These are phyloP conservation scores for Drosophila melanosoma DNA, from an alignment of 2,888 invertebrate species.

Conservation along the genomic window DNA sequence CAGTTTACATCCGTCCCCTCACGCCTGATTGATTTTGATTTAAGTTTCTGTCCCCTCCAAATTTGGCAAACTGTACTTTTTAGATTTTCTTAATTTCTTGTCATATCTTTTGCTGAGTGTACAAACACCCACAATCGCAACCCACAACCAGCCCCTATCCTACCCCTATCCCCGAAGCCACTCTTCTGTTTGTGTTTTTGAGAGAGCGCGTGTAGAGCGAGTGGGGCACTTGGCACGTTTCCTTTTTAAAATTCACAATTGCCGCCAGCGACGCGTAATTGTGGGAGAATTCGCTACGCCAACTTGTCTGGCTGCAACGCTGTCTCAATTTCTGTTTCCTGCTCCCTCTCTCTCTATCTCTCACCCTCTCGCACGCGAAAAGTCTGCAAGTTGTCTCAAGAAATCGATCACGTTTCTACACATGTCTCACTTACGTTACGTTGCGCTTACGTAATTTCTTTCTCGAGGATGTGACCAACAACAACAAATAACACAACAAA, in stretches of 20 bases:
- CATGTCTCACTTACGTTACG: slow-evolving; percentile 77
- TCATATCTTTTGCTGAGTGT: not conserved
- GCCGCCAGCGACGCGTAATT: slow-evolving; percentile 77
- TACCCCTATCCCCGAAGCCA: not conserved
- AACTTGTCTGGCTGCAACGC: slow-evolving; percentile 67
- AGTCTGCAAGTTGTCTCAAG: slow-evolving; percentile 49
- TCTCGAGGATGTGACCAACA: slow-evolving; percentile 49
- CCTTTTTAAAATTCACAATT: slow-evolving; percentile 84
- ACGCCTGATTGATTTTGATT: not conserved
- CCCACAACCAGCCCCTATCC: slow-evolving; percentile 4
- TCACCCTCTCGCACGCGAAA: not conserved
- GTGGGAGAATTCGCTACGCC: slow-evolving; percentile 79
- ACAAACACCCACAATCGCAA: slow-evolving; percentile 3
- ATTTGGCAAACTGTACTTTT: not conserved
- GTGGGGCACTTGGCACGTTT: slow-evolving; percentile 75
- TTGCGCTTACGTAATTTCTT: slow-evolving; percentile 71
- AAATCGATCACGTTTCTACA: slow-evolving; percentile 81
- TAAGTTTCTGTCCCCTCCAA: no score
- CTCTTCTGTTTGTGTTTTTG: not conserved
- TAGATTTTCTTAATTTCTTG: not conserved
- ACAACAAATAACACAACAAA: not conserved
- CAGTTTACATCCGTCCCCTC: not conserved
- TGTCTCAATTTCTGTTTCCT: slow-evolving; percentile 17
- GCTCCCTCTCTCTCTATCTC: not conserved
- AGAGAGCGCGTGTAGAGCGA: slow-evolving; percentile 17